Percentiles rank a stretch among this genome's conserved stretches.
phyloP scores from a whole-genome alignment of 2,888 invertebrate species.

The Polydrusus tereticollis region DNA sequence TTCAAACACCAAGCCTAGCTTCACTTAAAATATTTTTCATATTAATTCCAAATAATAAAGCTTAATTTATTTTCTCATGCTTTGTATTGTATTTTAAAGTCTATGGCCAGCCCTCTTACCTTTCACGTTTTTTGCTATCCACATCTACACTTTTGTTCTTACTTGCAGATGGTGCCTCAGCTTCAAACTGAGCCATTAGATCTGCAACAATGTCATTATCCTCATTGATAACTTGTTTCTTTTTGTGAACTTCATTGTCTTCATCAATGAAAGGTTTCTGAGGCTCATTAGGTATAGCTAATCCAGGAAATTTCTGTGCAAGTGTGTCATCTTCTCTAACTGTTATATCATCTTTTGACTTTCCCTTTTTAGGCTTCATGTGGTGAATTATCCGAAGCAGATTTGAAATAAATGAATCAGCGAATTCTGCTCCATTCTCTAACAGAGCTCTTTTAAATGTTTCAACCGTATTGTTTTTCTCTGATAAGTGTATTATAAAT shows the following conservation, averaged over 20 bases:
- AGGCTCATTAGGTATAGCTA: conserved; percentile 84
- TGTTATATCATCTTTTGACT: conserved; percentile 39
- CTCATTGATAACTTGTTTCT: conserved; percentile 56
- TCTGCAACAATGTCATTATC: conserved; percentile 76
- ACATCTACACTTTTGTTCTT: conserved; percentile 52
- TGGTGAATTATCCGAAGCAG: conserved; percentile 94
- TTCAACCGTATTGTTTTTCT: conserved; percentile 87
- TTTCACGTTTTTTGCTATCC: conserved; percentile 50
- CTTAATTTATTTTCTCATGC: no score
- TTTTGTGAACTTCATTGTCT: conserved; percentile 59
- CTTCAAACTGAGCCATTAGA: conserved; percentile 88
- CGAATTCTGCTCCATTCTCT: conserved; percentile 96
- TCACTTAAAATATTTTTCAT: no score
- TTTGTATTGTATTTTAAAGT: no score
- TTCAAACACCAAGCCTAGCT: no score
- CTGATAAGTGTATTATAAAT: conserved; percentile 95
- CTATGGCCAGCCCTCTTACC: conserved; percentile 25
- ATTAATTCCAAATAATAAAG: no score
- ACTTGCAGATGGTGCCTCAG: conserved; percentile 79
- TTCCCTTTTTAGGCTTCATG: conserved; percentile 80
- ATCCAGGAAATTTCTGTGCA: conserved; percentile 81
- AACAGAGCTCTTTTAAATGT: conserved; percentile 87
- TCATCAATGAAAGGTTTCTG: conserved; percentile 68
- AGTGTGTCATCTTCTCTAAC: conserved; percentile 69
- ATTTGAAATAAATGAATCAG: conserved; percentile 95